phyloP scores from a whole-genome alignment of 2,113 vertebrate species.

The Odontesthes bonariensis region DNA sequence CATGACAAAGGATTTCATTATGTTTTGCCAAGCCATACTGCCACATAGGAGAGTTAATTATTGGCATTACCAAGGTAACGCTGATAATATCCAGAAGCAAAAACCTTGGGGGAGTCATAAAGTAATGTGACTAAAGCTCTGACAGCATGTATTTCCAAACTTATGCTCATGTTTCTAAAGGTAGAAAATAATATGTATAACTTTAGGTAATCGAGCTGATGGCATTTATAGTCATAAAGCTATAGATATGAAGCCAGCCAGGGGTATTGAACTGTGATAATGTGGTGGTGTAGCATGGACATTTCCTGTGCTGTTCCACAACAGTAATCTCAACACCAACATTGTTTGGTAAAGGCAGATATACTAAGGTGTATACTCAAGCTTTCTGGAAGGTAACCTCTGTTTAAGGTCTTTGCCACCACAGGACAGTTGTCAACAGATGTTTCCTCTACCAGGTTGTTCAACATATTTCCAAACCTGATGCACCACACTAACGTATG shows the following conservation, averaged over 20 bases:
- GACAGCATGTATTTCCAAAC: too few relatives aligned
- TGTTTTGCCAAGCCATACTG: not conserved
- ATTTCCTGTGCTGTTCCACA: not conserved
- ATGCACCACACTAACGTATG: not conserved
- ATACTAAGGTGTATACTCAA: not conserved
- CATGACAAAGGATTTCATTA: not conserved
- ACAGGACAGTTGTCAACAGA: not conserved
- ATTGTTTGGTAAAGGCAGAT: constrained; percentile 2
- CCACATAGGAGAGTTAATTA: not conserved
- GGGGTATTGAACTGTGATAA: not conserved
- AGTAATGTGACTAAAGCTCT: too few relatives aligned
- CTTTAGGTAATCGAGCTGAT: too few relatives aligned
- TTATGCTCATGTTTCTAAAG: too few relatives aligned
- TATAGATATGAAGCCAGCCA: too few relatives aligned
- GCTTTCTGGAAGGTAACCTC: not conserved
- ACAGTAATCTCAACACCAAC: not conserved
- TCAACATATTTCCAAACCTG: not conserved
- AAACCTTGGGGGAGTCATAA: too few relatives aligned
- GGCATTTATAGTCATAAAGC: too few relatives aligned
- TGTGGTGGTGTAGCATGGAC: not conserved
- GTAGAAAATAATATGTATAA: too few relatives aligned
- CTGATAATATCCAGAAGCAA: too few relatives aligned
- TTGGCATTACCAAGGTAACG: too few relatives aligned
- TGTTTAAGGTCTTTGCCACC: not conserved
- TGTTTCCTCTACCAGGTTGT: not conserved